These are phyloP conservation scores for Piliocolobus tephrosceles DNA, from an alignment of 2,113 vertebrate species.

Conservation along the genomic window DNA sequence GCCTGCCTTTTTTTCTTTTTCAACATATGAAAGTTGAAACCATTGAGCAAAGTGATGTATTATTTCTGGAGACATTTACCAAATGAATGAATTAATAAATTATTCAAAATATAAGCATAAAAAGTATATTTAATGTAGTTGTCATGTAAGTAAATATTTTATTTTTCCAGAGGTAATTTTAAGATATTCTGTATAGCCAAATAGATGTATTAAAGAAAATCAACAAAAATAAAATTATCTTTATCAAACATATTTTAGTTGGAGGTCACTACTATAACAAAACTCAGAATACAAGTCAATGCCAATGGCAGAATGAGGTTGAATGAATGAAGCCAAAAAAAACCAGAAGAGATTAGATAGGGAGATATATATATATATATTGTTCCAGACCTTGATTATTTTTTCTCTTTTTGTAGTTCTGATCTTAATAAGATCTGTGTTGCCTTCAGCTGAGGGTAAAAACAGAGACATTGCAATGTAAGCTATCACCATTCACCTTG, in stretches of 20 bases:
- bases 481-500: constrained; percentile 34
- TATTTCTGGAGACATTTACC: constrained; percentile 10
- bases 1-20: neutral
- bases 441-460: constrained; percentile 45
- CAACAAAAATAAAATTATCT: neutral
- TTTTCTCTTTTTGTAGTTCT: constrained; percentile 19
- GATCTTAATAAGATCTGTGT: constrained; percentile 68
- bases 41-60: neutral
- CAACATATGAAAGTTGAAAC: neutral
- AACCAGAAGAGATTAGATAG: constrained; percentile 46
- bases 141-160: neutral
- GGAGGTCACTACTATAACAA: neutral
- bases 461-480: constrained; percentile 9
- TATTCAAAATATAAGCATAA: constrained; percentile 30
- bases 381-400: constrained; percentile 39
- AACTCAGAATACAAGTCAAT: neutral
- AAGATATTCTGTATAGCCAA: neutral
- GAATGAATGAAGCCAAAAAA: constrained; percentile 16
- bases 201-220: neutral
- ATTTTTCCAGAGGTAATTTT: neutral
- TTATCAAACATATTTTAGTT: neutral
- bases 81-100: constrained; percentile 13
- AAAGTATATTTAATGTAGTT: constrained; percentile 1
- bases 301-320: constrained; percentile 27
- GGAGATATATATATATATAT: neutral